Evolutionary conservation across 2,113 vertebrate species (phyloP).

Genomic region (Polyodon spathula): DNA sequence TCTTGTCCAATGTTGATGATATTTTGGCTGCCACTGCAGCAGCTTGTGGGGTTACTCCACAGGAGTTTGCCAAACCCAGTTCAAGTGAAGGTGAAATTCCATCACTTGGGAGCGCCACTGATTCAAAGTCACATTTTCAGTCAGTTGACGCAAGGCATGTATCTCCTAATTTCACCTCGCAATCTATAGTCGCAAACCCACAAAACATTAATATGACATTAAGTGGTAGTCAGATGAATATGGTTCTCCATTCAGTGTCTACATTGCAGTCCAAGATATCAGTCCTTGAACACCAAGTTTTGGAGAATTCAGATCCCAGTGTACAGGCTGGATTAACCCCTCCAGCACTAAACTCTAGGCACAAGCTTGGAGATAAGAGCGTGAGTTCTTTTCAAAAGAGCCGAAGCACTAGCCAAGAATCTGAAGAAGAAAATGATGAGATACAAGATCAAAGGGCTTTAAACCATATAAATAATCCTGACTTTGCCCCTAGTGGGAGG

Average conservation of each 20-base stretch:
- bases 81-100: constrained; percentile 67
- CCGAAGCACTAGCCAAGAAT: constrained; percentile 43
- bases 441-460: constrained; percentile 47
- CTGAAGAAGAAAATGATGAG: constrained; percentile 52
- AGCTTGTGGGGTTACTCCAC: constrained; percentile 83
- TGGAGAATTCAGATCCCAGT: constrained; percentile 52
- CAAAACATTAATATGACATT: constrained; percentile 68
- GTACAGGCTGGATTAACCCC: constrained; percentile 44
- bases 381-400: constrained; percentile 48
- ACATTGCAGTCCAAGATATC: constrained; percentile 54
- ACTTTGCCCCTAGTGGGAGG: constrained; percentile 62
- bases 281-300: constrained; percentile 52
- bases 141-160: constrained; percentile 68
- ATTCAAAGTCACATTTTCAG: constrained; percentile 77
- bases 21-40: constrained; percentile 91
- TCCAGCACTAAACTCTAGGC: constrained; percentile 42
- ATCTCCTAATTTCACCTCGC: constrained; percentile 66
- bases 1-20: constrained; percentile 92
- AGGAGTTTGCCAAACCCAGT: constrained; percentile 85
- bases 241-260: constrained; percentile 62
- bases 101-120: constrained; percentile 53
- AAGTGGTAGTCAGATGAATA: constrained; percentile 69
- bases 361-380: constrained; percentile 52
- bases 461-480: constrained; percentile 54
- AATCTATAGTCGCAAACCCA: constrained; percentile 62